Percentiles rank a stretch among this genome's conserved stretches.
phyloP scores from a whole-genome alignment of 2,888 invertebrate species.

The Tribolium freemani region DNA sequence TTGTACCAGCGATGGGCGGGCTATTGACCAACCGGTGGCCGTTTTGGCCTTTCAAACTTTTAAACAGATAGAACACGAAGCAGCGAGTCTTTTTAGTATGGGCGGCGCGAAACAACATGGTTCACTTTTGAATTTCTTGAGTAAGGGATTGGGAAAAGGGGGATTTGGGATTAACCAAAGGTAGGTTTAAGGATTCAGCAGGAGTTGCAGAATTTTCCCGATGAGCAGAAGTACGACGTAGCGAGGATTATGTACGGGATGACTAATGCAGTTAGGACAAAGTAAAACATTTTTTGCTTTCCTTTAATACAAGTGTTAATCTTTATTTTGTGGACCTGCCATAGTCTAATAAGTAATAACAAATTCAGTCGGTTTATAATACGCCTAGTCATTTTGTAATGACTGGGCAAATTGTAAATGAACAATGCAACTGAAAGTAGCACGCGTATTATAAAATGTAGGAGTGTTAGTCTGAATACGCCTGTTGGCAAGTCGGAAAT shows the following conservation, averaged over 20 bases:
- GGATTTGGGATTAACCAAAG: too few relatives aligned
- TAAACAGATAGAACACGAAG: slow-evolving; percentile 78
- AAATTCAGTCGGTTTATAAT: too few relatives aligned
- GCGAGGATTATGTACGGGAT: slow-evolving; percentile 76
- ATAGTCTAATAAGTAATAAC: too few relatives aligned
- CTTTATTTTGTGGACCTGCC: too few relatives aligned
- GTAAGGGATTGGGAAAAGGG: slow-evolving; percentile 44
- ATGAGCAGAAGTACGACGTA: slow-evolving; percentile 79
- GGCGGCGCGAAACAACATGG: slow-evolving; percentile 76
- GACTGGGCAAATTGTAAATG: neutral
- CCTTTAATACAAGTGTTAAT: neutral
- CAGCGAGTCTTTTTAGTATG: slow-evolving; percentile 74
- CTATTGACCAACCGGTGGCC: slow-evolving; percentile 75
- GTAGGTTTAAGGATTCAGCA: slow-evolving; percentile 75
- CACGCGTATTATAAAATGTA: neutral
- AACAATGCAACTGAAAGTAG: neutral
- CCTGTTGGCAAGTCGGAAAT: neutral
- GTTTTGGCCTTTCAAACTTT: slow-evolving; percentile 78
- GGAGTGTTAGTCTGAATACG: neutral
- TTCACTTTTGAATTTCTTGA: slow-evolving; percentile 76
- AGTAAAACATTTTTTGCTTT: neutral
- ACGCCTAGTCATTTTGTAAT: neutral
- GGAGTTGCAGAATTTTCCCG: slow-evolving; percentile 78
- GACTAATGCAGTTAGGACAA: slow-evolving; percentile 75
- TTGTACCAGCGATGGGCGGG: slow-evolving; percentile 79